A percentile compares a stretch with the other conserved stretches of the same genome.
Conservation (phyloP, 2,888 invertebrate species). For the Chaetogeoica ovagalla region DNA sequence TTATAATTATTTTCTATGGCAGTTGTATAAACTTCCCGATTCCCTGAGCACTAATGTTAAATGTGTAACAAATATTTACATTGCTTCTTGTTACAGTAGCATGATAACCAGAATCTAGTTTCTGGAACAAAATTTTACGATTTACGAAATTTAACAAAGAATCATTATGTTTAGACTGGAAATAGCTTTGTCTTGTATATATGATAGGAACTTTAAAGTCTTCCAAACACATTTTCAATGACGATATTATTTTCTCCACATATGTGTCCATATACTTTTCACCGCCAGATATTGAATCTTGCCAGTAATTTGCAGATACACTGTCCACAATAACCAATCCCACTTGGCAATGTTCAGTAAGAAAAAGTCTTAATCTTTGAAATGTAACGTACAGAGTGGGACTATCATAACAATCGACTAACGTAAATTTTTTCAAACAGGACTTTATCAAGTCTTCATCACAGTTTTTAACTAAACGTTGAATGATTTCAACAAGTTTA, state of each 20-base stretch:
- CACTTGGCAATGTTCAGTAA: conserved; percentile 30
- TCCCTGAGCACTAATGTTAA: conserved; percentile 24
- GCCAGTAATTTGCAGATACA: conserved; percentile 64
- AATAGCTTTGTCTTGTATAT: conserved; percentile 65
- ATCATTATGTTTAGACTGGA: conserved; percentile 56
- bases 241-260: conserved; percentile 58
- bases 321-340: conserved; percentile 62
- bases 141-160: conserved; percentile 13
- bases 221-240: conserved; percentile 62
- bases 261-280: conserved; percentile 57
- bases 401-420: conserved; percentile 42
- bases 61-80: conserved; percentile 21
- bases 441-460: conserved; percentile 22
- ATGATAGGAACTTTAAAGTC: conserved; percentile 63
- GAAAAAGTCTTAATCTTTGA: conserved; percentile 43
- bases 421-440: conserved; percentile 34
- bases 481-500: conserved; percentile 58
- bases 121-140: conserved; percentile 37
- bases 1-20: not conserved
- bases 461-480: conserved; percentile 56
- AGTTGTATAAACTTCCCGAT: conserved; percentile 6
- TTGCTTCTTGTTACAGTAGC: conserved; percentile 35
- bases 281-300: conserved; percentile 57
- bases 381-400: conserved; percentile 39
- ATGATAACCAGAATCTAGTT: conserved; percentile 7